Evolutionary conservation across 2,113 vertebrate genomes (phyloP), one percentile per base, ranked within the genome.

Genomic region (Psittacula cyanocephala): DNA sequence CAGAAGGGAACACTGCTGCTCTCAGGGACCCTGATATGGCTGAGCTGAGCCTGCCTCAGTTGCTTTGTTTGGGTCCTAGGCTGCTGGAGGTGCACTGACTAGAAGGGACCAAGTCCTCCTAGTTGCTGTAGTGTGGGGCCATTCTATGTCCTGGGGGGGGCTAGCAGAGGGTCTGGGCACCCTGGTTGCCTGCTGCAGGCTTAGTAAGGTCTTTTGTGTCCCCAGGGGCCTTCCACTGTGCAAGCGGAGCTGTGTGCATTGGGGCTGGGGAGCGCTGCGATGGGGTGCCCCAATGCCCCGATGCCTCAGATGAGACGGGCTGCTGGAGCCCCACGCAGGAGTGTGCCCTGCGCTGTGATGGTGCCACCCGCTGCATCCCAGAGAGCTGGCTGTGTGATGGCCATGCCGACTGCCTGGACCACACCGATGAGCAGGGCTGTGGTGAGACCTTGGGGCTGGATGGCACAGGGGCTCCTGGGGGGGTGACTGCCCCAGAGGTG

Each of bases 351-450:
- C 98, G 43, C 27, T 99, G 99, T 24, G 97, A 98, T 0, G 63
- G 98, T 9, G 93, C 96, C 43, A 95, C 93, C 4, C 98, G 97
- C 77, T 99, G 99, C 35, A 86, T 99, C 86, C 98, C 99, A 0
- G 91, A 97, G 37, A 98, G 93, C 72, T 99, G 98, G 97, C 70
- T 98, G 7, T 99, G 99, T 17, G 99, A 99, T 1, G 98, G 99
- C n/a, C 98, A 98, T 7, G 86, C 35, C 0, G 99, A 99, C 97
- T 99, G 99, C 65, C 35, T 92, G 39, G 99, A 99, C 79, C 96
- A 91, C 3, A 53, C 97, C 0, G 99, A 99, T 10, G 99, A 99
- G 77, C 59, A 85, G 43, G 97, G 69, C 46, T 99, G 99, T 41
- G 77, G 98, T 98, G 96, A 98, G 99, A 74, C 57, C 39, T 41